These are phyloP conservation scores for Aspidapion aeneum DNA, from an alignment of 2,888 invertebrate species.

Conservation along the genomic window DNA sequence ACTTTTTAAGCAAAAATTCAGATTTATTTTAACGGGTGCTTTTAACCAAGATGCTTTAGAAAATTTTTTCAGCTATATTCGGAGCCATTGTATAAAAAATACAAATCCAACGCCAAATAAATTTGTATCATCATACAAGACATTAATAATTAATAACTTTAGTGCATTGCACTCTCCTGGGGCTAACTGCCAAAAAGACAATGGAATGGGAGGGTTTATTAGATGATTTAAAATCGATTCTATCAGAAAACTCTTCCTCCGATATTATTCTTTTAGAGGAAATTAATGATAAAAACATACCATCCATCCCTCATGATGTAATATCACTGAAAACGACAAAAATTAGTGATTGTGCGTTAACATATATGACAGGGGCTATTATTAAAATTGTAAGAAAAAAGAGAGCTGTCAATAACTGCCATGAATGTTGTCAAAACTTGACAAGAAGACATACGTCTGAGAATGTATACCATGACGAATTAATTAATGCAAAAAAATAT, in stretches of 20 bases:
- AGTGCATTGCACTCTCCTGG: constrained; percentile 16
- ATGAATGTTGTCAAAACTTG: not conserved
- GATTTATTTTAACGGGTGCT: constrained; percentile 15
- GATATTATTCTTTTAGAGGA: too few relatives aligned
- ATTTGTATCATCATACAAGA: constrained; percentile 18
- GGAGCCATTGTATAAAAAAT: constrained; percentile 18
- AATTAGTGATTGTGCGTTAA: not conserved
- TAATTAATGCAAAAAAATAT: not conserved
- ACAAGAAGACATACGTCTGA: not conserved
- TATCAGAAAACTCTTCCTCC: not conserved
- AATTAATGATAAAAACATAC: too few relatives aligned
- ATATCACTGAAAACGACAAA: not conserved
- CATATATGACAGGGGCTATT: constrained; percentile 1
- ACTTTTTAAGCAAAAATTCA: constrained; percentile 10
- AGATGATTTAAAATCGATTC: constrained; percentile 19
- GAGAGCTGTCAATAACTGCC: not conserved
- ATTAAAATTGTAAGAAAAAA: constrained; percentile 1
- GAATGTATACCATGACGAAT: not conserved
- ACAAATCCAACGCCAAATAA: constrained; percentile 15
- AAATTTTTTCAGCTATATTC: constrained; percentile 17
- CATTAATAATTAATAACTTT: constrained; percentile 19
- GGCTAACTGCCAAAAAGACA: constrained; percentile 18
- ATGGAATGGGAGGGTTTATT: constrained; percentile 6
- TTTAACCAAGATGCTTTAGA: constrained; percentile 21
- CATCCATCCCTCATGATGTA: not conserved